Evolutionary conservation across 2,113 vertebrate species (phyloP).

Genomic region (Pedetes capensis): DNA sequence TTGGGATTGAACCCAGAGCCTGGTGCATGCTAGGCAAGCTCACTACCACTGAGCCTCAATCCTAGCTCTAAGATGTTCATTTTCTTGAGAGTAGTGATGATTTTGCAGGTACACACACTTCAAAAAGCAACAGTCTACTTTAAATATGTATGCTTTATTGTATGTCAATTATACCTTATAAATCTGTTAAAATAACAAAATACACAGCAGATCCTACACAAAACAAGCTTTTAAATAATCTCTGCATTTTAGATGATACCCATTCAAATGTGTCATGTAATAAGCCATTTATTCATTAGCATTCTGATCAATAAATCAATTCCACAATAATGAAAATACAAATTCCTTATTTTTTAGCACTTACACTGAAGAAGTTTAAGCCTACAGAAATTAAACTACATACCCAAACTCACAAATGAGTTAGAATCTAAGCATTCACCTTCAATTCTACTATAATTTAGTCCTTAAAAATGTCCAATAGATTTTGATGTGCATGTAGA

Average conservation of each 20-base stretch:
- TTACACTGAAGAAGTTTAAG: background rate
- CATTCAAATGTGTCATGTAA: background rate
- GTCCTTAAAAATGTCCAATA: background rate
- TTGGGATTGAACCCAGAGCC: background rate
- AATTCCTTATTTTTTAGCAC: slow-evolving; percentile 36
- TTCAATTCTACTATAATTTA: background rate
- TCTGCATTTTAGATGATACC: background rate
- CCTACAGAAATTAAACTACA: background rate
- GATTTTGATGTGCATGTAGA: background rate
- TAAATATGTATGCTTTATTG: background rate
- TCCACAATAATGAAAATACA: background rate
- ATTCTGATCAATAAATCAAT: background rate
- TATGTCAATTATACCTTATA: background rate
- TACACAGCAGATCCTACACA: background rate
- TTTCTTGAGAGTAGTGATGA: background rate
- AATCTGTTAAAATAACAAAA: background rate
- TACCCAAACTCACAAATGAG: background rate
- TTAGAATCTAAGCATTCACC: background rate
- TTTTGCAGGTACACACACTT: background rate
- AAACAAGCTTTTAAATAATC: background rate
- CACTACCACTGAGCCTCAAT: background rate
- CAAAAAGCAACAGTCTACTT: background rate
- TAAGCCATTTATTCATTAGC: background rate
- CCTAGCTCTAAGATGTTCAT: background rate
- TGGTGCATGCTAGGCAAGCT: background rate